phyloP scores from a whole-genome alignment of 2,888 invertebrate species.

The Platycnemis pennipes region DNA sequence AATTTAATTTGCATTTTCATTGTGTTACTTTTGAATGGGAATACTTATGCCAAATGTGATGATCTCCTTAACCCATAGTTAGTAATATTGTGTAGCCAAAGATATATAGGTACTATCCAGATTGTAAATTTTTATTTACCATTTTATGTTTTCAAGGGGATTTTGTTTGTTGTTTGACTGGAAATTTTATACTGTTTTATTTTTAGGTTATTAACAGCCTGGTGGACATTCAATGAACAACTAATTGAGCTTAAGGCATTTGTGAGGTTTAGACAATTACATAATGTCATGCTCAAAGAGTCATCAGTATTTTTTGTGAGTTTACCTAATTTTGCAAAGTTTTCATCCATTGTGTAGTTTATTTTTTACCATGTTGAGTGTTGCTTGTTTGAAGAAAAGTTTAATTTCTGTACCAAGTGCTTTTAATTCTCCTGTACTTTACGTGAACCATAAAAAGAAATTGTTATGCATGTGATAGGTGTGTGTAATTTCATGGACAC shows the following conservation, averaged over 20 bases:
- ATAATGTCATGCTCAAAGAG: conserved; percentile 39
- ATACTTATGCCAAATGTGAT: not conserved
- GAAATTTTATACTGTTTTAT: not conserved
- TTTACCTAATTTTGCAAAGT: not conserved
- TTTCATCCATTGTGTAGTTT: not conserved
- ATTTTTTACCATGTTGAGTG: not conserved
- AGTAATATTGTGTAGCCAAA: not conserved
- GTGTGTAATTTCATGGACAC: conserved; percentile 11
- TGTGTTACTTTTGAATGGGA: not conserved
- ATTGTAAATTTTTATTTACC: not conserved
- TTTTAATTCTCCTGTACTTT: conserved; percentile 8
- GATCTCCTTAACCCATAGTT: not conserved
- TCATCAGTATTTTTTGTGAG: not conserved
- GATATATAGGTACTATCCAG: not conserved
- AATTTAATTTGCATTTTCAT: not conserved
- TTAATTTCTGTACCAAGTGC: not conserved
- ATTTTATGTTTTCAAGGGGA: not conserved
- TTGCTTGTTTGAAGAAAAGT: conserved; percentile 1
- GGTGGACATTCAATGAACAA: not conserved
- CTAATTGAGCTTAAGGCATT: not conserved
- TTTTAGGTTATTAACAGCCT: not conserved
- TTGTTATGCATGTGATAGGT: not conserved
- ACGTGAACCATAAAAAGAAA: not conserved
- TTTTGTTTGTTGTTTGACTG: not conserved
- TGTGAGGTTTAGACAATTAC: not conserved